Base-by-base conservation (phyloP, 2,797 vertebrate species). In the Enteromius viviparus region DNA sequence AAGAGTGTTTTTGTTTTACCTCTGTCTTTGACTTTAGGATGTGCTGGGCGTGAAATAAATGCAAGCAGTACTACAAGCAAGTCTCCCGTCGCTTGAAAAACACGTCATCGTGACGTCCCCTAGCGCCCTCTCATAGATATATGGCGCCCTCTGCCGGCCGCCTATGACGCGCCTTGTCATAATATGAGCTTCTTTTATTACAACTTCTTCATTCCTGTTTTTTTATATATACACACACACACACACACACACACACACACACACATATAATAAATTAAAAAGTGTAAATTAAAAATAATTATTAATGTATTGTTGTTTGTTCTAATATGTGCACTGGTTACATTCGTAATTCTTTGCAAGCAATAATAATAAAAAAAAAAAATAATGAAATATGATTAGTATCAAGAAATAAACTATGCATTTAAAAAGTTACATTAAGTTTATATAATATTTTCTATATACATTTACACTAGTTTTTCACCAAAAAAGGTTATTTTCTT, bases 41-140 rank as follows among this genome's bases (percentile, higher is more conserved):
- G 29, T 17, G 78, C n/a, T 12, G 78, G 34, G n/a, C 15, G 17
- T 47, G 37, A 2, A 40, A 10, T 10, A 7, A 37, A 34, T 6
- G 12, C 64, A 45, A 65, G 49, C 34, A 47, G 51, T 60, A 60
- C 37, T 70, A 71, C 78, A 80, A 45, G 21, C 8, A 8, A 53
- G 3, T 71, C 12, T 47, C 45, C 66, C 66, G 78, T 70, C 78
- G 78, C 78, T 12, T 71, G 10, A 21, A n/a, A 29, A 42, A 40
- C 1, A 32, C 78, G 78, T 80, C 78, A 80, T 40, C 34, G 2
- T 5, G 15, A 58, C 14, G 65, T 5, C 49, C 45, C 51, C 0
- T 1, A 3, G 55, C 26, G 66, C 17, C 47, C 47, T 49, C 47
- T 17, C 6, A 12, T 40, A n/a, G n/a, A n/a, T n/a, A n/a, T n/a